phyloP scores from a whole-genome alignment of 1,140 invertebrate species.

The Leptopilina boulardi region DNA sequence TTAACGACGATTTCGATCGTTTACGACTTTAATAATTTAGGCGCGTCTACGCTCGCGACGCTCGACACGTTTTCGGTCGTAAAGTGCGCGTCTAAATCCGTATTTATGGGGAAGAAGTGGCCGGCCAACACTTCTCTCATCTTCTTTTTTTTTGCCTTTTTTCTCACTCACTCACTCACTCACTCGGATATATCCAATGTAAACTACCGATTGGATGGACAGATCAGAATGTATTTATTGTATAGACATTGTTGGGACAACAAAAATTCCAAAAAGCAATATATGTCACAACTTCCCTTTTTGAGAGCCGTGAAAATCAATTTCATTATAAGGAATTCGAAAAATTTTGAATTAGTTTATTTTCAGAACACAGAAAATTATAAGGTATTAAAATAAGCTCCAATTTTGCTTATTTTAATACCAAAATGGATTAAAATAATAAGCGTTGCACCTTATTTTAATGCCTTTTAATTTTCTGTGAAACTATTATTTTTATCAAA shows the following conservation, averaged over 20 bases:
- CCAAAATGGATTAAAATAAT: too few species aligned
- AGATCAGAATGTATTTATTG: conserved; percentile 5
- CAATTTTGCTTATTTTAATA: too few species aligned
- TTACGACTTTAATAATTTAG: conserved; percentile 77
- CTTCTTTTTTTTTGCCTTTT: conserved; percentile 39
- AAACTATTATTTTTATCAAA: too few species aligned
- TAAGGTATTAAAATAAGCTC: too few species aligned
- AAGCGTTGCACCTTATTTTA: too few species aligned
- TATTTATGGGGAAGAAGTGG: conserved; percentile 73
- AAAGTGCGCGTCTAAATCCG: conserved; percentile 74
- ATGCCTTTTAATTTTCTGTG: too few species aligned
- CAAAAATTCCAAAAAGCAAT: conserved; percentile 4
- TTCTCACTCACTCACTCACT: conserved; percentile 40
- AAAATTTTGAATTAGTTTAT: too few species aligned
- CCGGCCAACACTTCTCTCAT: conserved; percentile 59
- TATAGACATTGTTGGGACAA: not conserved
- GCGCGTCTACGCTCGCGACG: conserved; percentile 71
- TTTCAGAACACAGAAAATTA: too few species aligned
- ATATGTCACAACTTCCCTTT: not conserved
- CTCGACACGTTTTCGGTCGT: conserved; percentile 75
- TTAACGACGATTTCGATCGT: conserved; percentile 76
- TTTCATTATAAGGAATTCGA: not conserved
- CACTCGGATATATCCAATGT: not conserved
- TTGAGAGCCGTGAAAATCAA: not conserved
- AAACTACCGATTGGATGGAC: conserved; percentile 2